Evolutionary conservation across 1,140 invertebrate genomes (phyloP).

Genomic region (Paralvinella palmiformis): DNA sequence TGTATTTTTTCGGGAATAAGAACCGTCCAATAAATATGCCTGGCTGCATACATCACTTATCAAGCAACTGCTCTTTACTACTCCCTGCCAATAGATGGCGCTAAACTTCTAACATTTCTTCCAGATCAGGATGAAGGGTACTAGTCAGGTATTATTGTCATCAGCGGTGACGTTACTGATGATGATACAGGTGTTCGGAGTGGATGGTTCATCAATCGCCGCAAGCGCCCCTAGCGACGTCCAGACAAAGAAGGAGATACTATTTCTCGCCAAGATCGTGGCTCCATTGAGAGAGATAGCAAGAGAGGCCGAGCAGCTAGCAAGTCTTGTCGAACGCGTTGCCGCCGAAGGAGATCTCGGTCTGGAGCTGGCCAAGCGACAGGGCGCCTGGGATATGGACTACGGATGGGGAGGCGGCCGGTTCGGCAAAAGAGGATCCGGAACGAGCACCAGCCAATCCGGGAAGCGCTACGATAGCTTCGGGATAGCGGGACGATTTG

Average conservation of each 20-base stretch:
- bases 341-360: neutral
- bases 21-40: too few species aligned
- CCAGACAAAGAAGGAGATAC: neutral
- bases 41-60: too few species aligned
- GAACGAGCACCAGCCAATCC: neutral
- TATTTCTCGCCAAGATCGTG: neutral
- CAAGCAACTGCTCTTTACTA: too few species aligned
- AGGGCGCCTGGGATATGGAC: conserved; percentile 9
- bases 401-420: conserved; percentile 8
- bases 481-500: conserved; percentile 2
- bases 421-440: neutral
- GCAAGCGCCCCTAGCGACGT: neutral
- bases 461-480: neutral
- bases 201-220: neutral
- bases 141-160: too few species aligned
- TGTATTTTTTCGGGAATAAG: too few species aligned
- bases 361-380: neutral
- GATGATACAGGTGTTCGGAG: too few species aligned
- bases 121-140: too few species aligned
- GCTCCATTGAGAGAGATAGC: neutral
- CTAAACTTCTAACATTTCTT: too few species aligned
- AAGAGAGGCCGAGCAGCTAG: neutral
- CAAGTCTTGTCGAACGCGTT: neutral
- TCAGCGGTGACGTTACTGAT: too few species aligned
- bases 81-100: too few species aligned